Evolutionary conservation across 2,113 vertebrate species (phyloP).

Genomic region (Ciconia maguari): DNA sequence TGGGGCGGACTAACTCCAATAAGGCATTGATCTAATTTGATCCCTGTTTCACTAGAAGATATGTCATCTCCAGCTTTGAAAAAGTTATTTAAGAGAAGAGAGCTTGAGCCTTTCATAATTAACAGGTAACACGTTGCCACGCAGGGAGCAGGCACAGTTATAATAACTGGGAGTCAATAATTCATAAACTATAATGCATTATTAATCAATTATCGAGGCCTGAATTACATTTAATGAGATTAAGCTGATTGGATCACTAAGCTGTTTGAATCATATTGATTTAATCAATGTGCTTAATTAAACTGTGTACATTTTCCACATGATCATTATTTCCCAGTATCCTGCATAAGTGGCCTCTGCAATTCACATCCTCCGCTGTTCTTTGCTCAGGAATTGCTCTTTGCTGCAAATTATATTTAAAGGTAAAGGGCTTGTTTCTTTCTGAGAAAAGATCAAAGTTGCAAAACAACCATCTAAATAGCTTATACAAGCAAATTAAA

Average conservation of each 20-base stretch:
- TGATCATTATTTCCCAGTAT: constrained; percentile 71
- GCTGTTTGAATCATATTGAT: constrained; percentile 79
- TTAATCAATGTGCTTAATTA: constrained; percentile 83
- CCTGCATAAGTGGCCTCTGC: constrained; percentile 50
- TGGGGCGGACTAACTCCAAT: background rate
- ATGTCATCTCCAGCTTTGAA: constrained; percentile 55
- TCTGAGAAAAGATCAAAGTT: background rate
- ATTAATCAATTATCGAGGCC: constrained; percentile 83
- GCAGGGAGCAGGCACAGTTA: constrained; percentile 65
- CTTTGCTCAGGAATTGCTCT: constrained; percentile 31
- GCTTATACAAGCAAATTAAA: background rate
- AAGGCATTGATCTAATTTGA: constrained; percentile 61
- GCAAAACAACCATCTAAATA: background rate
- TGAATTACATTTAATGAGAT: constrained; percentile 82
- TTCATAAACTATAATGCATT: constrained; percentile 81
- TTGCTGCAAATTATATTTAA: constrained; percentile 45
- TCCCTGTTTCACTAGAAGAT: constrained; percentile 47
- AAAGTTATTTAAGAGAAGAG: constrained; percentile 58
- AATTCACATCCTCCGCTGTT: constrained; percentile 38
- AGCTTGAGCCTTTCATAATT: constrained; percentile 63
- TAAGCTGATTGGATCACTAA: constrained; percentile 77
- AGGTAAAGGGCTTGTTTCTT: constrained; percentile 44
- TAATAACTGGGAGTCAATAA: constrained; percentile 80
- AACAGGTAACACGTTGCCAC: constrained; percentile 67
- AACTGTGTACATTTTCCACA: constrained; percentile 76